A percentile compares a stretch with the other conserved stretches of the same genome.
Conservation (phyloP, 2,888 invertebrate genomes). For the Hipparchia sbordonii region DNA sequence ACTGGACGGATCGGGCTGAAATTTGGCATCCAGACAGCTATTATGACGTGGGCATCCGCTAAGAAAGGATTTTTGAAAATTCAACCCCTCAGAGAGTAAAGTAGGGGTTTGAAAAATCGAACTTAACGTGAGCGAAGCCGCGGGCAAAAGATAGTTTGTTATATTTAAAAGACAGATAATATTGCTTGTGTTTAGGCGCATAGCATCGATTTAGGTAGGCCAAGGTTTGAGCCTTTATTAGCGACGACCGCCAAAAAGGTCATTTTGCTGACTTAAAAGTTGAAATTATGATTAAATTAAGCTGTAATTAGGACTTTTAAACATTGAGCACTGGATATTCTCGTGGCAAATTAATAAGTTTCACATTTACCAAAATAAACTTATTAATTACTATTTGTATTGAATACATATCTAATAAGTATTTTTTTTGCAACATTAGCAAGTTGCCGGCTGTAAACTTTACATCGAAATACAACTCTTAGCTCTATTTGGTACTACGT, state of each 20-base stretch:
- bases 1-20: too few relatives aligned
- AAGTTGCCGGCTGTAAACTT: background rate
- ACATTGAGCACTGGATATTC: background rate
- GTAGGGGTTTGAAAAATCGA: too few relatives aligned
- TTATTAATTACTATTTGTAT: background rate
- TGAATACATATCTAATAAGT: too few relatives aligned
- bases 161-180: too few relatives aligned
- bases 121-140: too few relatives aligned
- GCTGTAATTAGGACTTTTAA: background rate
- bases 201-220: too few relatives aligned
- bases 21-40: too few relatives aligned
- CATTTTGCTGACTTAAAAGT: background rate
- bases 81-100: too few relatives aligned
- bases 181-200: too few relatives aligned
- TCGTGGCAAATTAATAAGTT: background rate
- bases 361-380: background rate
- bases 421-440: background rate
- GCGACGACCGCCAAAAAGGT: background rate
- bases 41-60: too few relatives aligned
- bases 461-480: background rate
- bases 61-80: background rate
- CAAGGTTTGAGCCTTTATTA: conserved; percentile 2
- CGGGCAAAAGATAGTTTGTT: too few relatives aligned
- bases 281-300: background rate
- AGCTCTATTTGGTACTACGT: too few relatives aligned